phyloP scores from a whole-genome alignment of 2,888 invertebrate species.

The Mythimna loreyi region DNA sequence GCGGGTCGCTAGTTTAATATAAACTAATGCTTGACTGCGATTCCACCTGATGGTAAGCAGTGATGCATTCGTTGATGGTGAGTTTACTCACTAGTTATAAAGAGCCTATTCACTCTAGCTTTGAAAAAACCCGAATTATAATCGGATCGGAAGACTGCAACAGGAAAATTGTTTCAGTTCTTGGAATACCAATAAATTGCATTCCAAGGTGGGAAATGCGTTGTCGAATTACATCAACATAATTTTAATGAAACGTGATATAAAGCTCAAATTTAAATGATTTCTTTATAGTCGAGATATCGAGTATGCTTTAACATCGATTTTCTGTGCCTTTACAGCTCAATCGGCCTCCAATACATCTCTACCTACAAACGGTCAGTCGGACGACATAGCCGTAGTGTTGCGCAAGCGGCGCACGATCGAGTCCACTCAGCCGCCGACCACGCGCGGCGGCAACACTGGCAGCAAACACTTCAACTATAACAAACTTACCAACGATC shows the following conservation, averaged over 20 bases:
- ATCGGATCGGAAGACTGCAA: too few species aligned
- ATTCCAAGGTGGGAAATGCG: neutral
- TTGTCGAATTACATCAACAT: neutral
- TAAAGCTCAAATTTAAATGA: neutral
- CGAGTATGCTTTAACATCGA: too few species aligned
- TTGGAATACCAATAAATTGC: too few species aligned
- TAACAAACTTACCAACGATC: slow-evolving; percentile 95
- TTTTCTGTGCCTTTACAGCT: slow-evolving; percentile 39
- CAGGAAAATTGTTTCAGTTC: too few species aligned
- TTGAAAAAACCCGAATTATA: too few species aligned
- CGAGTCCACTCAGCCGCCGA: slow-evolving; percentile 84
- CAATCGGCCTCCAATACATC: slow-evolving; percentile 53
- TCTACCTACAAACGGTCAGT: slow-evolving; percentile 67
- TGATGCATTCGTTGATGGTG: too few species aligned
- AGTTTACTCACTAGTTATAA: too few species aligned
- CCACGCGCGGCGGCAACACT: slow-evolving; percentile 80
- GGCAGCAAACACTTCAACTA: slow-evolving; percentile 95
- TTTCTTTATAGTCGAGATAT: neutral
- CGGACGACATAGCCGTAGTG: slow-evolving; percentile 76
- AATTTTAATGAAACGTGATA: neutral
- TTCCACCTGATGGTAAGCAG: too few species aligned
- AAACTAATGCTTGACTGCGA: too few species aligned
- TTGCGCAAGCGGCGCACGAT: slow-evolving; percentile 85
- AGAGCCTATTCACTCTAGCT: too few species aligned
- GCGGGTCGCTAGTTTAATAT: too few species aligned